Base-by-base conservation (phyloP, 2,888 invertebrate species). In the Eretmocerus hayati region DNA sequence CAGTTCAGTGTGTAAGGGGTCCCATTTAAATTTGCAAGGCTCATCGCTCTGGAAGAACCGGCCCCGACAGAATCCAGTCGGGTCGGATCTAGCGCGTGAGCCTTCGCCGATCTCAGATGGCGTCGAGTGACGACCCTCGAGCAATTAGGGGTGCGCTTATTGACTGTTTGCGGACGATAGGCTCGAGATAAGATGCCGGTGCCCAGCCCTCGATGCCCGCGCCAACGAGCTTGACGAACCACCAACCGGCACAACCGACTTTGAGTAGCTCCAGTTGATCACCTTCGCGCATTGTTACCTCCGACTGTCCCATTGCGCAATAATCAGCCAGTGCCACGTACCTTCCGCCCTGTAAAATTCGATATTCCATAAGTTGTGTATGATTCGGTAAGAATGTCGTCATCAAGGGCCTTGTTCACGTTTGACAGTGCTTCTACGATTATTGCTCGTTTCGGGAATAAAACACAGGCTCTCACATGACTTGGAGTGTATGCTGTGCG, bases 201-300 rank as follows among this genome's bases (percentile, higher is more conserved):
- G 90, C 92, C 94, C 94, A 95, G 59, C 93, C 93, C 74, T 90
- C 90, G 65, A 83, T 78, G 59, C 81, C 78, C 53, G 77, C 75
- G 59, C 87, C 87, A 69, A 86, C 77, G 49, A 88, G 80, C 64
- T 87, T 85, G 67, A 93, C 90, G 77, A 89, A 92, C 93, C 93
- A 94, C 94, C 94, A 94, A 59, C 94, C 93, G 59, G 91, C 91
- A 75, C 90, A 90, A 68, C 93, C 93, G 60, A 91, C 87, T 74
- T 92, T 91, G 59, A 92, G 80, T 59, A 94, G 79, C 70, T 92
- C 90, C 59, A 94, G 84, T 61, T 83, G 80, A 74, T 94, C 93
- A 19, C 93, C 92, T 75, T 93, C 93, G 52, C 83, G 81, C 76
- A 94, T 83, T 56, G 88, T 87, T 58, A 94, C 87, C 75, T 94